Base-by-base conservation (phyloP, 2,888 invertebrate species). In the Osmoderma eremita region DNA sequence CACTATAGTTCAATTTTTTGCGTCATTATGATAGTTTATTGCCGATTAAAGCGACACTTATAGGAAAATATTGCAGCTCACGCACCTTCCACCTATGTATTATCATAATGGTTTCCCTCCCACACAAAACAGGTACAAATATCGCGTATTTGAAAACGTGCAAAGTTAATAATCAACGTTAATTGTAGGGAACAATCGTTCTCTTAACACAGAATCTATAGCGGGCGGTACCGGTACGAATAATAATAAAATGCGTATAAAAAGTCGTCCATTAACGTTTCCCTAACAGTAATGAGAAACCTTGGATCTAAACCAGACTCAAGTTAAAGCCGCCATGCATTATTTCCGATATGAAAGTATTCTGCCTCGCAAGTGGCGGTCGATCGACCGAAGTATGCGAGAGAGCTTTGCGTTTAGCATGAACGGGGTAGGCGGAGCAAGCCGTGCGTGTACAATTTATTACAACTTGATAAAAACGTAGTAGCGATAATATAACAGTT, bases 391-490 rank as follows among this genome's bases (percentile, higher is more conserved):
- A 41, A 20, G 41, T 41, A 56, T 39, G 30, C 3, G 30, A 39
- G n/a, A 49, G 20, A 56, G 20, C n/a, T 56, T 41, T 41, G 56
- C 22, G 22, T 41, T 17, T 17, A 24, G 6, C 56, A 56, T 17
- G 41, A 41, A 41, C 18, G 22, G 45, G 61, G 63, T 63, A 63
- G 63, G 63, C 63, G 63, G 49, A 50, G 39, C 49, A 63, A 39
- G 63, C 63, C 63, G 50, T 49, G 49, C 63, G 63, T 63, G 50
- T 63, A 63, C 49, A 18, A 63, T 63, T 63, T 63, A 63, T 63
- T 63, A 63, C 30, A 63, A 41, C n/a, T 50, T 50, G n/a, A 50
- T 50, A 50, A 53, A 30, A 63, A 15, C 50, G 63, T 22, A 42
- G n/a, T 24, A 22, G 22, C 20, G 22, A 41, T 41, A 53, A 39